Conservation (phyloP, 2,888 invertebrate species). For the Cephus runcator region DNA sequence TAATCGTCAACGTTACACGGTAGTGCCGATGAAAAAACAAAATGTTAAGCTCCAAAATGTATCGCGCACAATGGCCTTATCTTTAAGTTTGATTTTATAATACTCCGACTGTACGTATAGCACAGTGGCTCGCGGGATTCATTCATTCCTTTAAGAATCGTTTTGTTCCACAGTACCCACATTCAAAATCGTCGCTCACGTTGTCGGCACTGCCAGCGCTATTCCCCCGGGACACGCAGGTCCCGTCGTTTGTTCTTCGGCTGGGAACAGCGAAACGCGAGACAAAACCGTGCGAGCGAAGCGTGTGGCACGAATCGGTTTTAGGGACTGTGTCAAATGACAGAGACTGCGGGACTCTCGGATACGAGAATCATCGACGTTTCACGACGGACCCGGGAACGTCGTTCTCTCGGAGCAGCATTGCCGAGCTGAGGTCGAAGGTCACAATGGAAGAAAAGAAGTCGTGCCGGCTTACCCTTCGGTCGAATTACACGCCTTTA, state of each 20-base stretch:
- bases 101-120: neutral
- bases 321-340: constrained; percentile 65
- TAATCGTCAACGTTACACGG: neutral
- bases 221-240: neutral
- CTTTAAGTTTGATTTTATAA: neutral
- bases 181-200: constrained; percentile 2
- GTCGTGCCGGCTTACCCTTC: constrained; percentile 42
- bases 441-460: constrained; percentile 51
- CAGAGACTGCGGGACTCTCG: constrained; percentile 26
- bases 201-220: neutral
- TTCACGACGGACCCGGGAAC: neutral
- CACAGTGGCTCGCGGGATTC: neutral
- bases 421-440: constrained; percentile 45
- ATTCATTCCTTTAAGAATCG: constrained; percentile 43
- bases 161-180: constrained; percentile 20
- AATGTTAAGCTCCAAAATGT: neutral
- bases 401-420: constrained; percentile 2
- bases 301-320: constrained; percentile 60
- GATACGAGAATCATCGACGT: neutral
- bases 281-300: constrained; percentile 53
- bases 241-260: constrained; percentile 53
- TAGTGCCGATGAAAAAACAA: neutral
- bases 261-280: constrained; percentile 52
- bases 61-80: neutral
- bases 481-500: constrained; percentile 49